Conservation (phyloP, 2,888 invertebrate genomes). For the Syritta pipiens region DNA sequence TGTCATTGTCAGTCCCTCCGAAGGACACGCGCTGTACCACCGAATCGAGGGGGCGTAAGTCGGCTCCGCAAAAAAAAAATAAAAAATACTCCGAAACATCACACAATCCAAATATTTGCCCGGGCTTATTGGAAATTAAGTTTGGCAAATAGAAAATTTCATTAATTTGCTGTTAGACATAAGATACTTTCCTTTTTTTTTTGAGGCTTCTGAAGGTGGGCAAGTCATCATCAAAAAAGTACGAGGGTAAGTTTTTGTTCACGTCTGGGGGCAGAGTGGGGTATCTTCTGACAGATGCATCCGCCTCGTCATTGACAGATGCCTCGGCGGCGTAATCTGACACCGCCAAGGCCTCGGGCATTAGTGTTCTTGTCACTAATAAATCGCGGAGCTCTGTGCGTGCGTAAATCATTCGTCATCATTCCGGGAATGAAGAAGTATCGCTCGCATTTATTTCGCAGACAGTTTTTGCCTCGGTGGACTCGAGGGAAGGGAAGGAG, state of each 20-base stretch:
- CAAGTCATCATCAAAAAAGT: too few relatives aligned
- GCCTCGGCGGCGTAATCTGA: too few relatives aligned
- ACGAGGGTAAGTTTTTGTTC: too few relatives aligned
- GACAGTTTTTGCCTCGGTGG: not conserved
- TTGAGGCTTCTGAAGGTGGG: too few relatives aligned
- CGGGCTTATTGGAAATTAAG: conserved; percentile 60
- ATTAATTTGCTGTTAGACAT: conserved; percentile 22
- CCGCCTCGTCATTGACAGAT: too few relatives aligned
- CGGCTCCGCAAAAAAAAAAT: conserved; percentile 10
- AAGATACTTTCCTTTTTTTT: too few relatives aligned
- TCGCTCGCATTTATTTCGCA: not conserved
- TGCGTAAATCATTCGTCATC: conserved; percentile 27
- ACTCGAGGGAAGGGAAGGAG: too few relatives aligned
- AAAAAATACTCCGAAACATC: conserved; percentile 28
- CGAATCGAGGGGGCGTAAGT: not conserved
- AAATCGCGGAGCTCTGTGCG: conserved; percentile 19
- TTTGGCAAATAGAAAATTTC: conserved; percentile 43
- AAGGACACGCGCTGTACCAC: not conserved
- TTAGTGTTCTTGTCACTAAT: not conserved
- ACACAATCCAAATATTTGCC: conserved; percentile 54
- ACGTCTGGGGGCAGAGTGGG: too few relatives aligned
- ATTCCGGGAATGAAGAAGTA: not conserved
- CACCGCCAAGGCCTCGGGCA: not conserved
- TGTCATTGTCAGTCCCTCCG: conserved; percentile 26
- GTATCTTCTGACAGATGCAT: too few relatives aligned